Evolutionary conservation across 2,888 invertebrate species (phyloP).

Genomic region (Ichneumon xanthorius): DNA sequence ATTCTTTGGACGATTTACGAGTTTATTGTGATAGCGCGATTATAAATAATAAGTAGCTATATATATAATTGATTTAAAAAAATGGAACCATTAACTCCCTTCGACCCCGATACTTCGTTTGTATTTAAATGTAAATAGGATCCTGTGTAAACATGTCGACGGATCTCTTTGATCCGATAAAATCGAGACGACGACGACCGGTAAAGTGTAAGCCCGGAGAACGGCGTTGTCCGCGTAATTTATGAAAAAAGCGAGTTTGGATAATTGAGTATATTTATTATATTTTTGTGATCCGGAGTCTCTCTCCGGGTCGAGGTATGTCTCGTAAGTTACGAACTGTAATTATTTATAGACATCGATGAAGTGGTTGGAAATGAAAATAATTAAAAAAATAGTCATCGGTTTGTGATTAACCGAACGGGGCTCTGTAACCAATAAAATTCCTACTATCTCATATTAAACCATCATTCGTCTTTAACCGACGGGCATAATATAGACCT

Average conservation of each 20-base stretch:
- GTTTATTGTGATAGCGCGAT: constrained; percentile 69
- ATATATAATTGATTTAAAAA: constrained; percentile 69
- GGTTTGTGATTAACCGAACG: constrained; percentile 67
- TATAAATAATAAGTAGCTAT: constrained; percentile 55
- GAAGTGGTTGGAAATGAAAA: constrained; percentile 24
- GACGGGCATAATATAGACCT: constrained; percentile 71
- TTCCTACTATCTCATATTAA: constrained; percentile 76
- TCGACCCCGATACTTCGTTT: constrained; percentile 73
- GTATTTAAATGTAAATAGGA: constrained; percentile 81
- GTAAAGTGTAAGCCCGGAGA: background rate
- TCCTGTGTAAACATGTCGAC: constrained; percentile 67
- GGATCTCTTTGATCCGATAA: constrained; percentile 29
- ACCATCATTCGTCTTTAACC: constrained; percentile 70
- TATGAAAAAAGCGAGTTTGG: constrained; percentile 28
- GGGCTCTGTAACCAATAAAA: constrained; percentile 74
- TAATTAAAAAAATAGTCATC: constrained; percentile 65
- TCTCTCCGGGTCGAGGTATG: background rate
- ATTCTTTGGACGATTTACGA: constrained; percentile 55
- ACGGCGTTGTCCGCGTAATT: constrained; percentile 21
- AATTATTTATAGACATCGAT: constrained; percentile 57
- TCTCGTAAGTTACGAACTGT: constrained; percentile 47
- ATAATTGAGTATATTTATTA: constrained; percentile 37
- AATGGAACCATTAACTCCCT: constrained; percentile 68
- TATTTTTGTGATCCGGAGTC: constrained; percentile 25
- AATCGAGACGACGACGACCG: background rate